These are phyloP conservation scores for Allacma fusca DNA, from an alignment of 2,888 invertebrate species.

Conservation along the genomic window DNA sequence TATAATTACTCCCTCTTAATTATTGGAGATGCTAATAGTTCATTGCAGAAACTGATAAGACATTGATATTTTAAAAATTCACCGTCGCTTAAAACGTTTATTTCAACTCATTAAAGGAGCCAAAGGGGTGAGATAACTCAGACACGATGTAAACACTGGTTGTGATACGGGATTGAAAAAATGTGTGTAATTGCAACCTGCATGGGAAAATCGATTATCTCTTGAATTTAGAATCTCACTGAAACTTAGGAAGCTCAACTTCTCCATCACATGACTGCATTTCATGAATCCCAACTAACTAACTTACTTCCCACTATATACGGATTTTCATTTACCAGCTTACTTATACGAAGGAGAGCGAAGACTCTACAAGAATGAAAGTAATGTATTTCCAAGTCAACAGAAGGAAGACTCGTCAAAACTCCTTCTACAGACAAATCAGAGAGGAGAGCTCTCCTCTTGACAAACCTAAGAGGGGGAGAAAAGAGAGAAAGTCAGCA, in stretches of 20 bases:
- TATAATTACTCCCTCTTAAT: no score
- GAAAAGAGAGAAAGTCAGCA: background rate
- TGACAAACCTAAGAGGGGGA: background rate
- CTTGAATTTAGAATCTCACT: constrained; percentile 26
- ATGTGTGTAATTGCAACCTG: background rate
- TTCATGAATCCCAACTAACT: constrained; percentile 41
- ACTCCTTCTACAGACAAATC: constrained; percentile 1
- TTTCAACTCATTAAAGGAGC: background rate
- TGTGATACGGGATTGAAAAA: background rate
- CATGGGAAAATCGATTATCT: constrained; percentile 42
- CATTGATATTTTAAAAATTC: background rate
- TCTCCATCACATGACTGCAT: constrained; percentile 18
- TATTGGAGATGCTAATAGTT: no score
- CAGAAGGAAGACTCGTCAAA: constrained; percentile 1
- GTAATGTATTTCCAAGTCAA: background rate
- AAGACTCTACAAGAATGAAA: background rate
- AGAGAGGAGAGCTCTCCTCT: background rate
- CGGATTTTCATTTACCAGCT: no score
- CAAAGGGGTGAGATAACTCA: background rate
- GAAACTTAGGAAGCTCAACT: constrained; percentile 31
- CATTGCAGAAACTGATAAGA: no score
- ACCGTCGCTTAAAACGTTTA: background rate
- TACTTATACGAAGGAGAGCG: background rate
- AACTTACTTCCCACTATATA: background rate
- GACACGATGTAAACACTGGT: background rate